Conservation (phyloP, 2,888 invertebrate species). For the Azorinus chamasolen region DNA sequence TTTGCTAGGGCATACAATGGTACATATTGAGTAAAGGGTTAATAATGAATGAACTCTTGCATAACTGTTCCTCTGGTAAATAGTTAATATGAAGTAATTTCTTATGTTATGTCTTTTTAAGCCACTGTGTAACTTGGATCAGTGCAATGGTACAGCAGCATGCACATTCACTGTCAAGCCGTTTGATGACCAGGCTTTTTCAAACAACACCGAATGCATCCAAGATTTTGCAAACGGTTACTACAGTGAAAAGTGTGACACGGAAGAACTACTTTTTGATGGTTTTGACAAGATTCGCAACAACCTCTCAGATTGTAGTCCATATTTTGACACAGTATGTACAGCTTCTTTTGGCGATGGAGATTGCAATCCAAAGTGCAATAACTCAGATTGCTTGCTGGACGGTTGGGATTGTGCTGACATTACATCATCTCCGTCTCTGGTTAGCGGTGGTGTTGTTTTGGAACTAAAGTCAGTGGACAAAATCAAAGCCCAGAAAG, state of each 20-base stretch:
- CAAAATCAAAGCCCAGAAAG: no score
- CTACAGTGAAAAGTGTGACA: constrained; percentile 8
- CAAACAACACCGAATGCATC: constrained; percentile 6
- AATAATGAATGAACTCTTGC: no score
- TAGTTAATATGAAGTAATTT: no score
- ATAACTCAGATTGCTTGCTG: constrained; percentile 39
- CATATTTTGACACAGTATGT: constrained; percentile 53
- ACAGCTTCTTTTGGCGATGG: constrained; percentile 35
- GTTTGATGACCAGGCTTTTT: not conserved
- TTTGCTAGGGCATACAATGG: no score
- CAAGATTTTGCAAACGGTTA: constrained; percentile 46
- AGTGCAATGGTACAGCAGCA: constrained; percentile 35
- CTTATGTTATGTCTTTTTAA: constrained; percentile 6
- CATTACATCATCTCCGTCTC: no score
- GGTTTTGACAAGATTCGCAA: constrained; percentile 35
- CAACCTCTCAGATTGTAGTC: constrained; percentile 49
- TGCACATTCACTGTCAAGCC: constrained; percentile 31
- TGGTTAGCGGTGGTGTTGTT: no score
- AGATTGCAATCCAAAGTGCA: constrained; percentile 34
- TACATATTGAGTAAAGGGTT: no score
- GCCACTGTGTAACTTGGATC: constrained; percentile 46
- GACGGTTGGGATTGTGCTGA: constrained; percentile 51
- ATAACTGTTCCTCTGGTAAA: no score
- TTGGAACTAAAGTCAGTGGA: no score
- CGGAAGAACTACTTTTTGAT: constrained; percentile 36